Percentiles rank a stretch among this genome's conserved stretches.
Conservation (phyloP, 2,797 vertebrate genomes). For the Takifugu rubripes region DNA sequence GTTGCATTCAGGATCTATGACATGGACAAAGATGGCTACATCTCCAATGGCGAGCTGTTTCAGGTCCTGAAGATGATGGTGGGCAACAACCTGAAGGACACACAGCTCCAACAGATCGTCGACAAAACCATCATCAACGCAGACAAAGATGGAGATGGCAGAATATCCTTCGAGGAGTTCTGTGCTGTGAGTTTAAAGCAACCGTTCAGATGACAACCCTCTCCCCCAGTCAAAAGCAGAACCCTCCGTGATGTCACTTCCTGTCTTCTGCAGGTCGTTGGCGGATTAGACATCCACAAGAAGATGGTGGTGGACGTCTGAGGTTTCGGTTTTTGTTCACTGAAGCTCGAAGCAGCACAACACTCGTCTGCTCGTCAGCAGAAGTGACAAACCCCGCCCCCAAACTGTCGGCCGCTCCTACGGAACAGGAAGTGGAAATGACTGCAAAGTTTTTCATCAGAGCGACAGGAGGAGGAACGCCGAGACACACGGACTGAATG, state of each 20-base stretch:
- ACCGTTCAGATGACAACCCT: too few species aligned
- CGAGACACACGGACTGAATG: too few species aligned
- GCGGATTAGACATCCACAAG: slow-evolving; percentile 96
- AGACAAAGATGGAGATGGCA: slow-evolving; percentile 88
- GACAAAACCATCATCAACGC: slow-evolving; percentile 84
- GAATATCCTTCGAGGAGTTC: slow-evolving; percentile 93
- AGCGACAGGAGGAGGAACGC: too few species aligned
- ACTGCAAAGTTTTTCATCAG: too few species aligned
- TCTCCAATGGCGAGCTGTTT: slow-evolving; percentile 93
- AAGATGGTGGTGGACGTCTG: slow-evolving; percentile 97
- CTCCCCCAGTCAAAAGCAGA: too few species aligned
- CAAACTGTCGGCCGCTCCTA: slow-evolving; percentile 38
- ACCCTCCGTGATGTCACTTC: not conserved
- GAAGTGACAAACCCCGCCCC: slow-evolving; percentile 27
- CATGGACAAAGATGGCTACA: slow-evolving; percentile 94
- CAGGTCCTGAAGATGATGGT: slow-evolving; percentile 97
- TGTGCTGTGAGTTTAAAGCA: slow-evolving; percentile 80
- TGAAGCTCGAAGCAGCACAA: slow-evolving; percentile 77
- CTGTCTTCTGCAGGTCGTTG: slow-evolving; percentile 81
- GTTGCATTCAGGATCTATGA: slow-evolving; percentile 85
- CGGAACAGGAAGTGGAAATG: too few species aligned
- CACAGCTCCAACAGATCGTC: slow-evolving; percentile 90
- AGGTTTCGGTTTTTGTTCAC: slow-evolving; percentile 84
- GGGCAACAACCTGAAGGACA: slow-evolving; percentile 94
- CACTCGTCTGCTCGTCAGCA: too few species aligned